These are phyloP conservation scores for Drosophila paranaensis DNA, from an alignment of 2,888 invertebrate genomes.

Conservation along the genomic window DNA sequence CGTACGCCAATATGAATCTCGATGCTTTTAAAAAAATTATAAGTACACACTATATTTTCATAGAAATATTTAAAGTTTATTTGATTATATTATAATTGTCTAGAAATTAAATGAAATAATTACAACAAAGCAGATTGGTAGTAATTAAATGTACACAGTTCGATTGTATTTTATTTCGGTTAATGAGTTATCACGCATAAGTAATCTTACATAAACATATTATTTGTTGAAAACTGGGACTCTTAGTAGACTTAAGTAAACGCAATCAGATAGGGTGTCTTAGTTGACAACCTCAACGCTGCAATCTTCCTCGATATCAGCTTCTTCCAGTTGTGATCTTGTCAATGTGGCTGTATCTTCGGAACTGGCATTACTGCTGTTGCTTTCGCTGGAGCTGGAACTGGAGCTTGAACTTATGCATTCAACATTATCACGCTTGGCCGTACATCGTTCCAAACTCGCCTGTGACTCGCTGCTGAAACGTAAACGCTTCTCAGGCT, in stretches of 20 bases:
- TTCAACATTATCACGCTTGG: conserved; percentile 53
- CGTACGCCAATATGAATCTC: background rate
- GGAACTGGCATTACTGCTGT: conserved; percentile 40
- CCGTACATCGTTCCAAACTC: conserved; percentile 22
- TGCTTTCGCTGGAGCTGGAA: conserved; percentile 68
- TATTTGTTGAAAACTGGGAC: conserved; percentile 40
- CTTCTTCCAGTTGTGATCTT: conserved; percentile 29
- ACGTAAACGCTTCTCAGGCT: conserved; percentile 87
- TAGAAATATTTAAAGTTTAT: background rate
- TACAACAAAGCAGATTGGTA: background rate
- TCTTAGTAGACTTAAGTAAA: conserved; percentile 1
- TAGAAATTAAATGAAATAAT: background rate
- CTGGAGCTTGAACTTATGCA: conserved; percentile 70
- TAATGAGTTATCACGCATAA: conserved; percentile 51
- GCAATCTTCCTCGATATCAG: conserved; percentile 76
- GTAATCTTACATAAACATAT: conserved; percentile 23
- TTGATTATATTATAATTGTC: background rate
- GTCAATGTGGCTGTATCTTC: conserved; percentile 42
- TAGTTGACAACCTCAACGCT: conserved; percentile 84
- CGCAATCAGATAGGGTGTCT: conserved; percentile 2
- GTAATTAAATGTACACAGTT: conserved; percentile 9
- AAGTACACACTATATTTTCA: background rate
- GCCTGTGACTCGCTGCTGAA: conserved; percentile 51
- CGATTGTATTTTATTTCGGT: conserved; percentile 28
- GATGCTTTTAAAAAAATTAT: background rate